These are phyloP conservation scores for Cochlearius cochlearius DNA, from an alignment of 2,113 vertebrate genomes.

Conservation along the genomic window DNA sequence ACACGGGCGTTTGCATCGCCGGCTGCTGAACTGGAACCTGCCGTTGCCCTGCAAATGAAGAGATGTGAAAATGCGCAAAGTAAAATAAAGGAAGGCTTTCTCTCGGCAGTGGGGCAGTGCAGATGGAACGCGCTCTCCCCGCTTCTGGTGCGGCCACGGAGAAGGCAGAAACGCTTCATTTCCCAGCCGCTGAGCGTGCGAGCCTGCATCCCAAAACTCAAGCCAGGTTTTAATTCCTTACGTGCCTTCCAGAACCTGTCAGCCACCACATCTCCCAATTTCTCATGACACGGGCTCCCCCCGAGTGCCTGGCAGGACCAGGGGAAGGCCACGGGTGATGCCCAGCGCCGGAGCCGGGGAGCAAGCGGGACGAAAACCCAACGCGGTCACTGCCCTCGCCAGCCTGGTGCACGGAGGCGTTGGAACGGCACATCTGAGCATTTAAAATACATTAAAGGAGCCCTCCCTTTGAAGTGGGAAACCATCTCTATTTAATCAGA, in stretches of 20 bases:
- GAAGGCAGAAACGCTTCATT: not conserved
- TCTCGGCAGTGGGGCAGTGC: not conserved
- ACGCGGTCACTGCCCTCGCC: not conserved
- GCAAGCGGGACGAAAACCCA: rapidly evolving
- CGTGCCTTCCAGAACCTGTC: not conserved
- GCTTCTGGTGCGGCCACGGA: not conserved
- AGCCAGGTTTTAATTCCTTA: not conserved
- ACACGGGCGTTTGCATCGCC: rapidly evolving
- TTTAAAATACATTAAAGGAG: slow-evolving; percentile 84
- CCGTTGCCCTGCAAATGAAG: not conserved
- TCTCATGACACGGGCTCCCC: rapidly evolving
- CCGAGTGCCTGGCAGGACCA: rapidly evolving
- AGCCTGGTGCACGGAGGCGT: not conserved
- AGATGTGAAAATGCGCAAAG: rapidly evolving
- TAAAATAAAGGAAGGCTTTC: not conserved
- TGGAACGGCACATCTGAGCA: slow-evolving; percentile 10
- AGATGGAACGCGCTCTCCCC: not conserved
- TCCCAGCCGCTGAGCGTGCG: rapidly evolving
- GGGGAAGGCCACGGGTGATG: rapidly evolving
- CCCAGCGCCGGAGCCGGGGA: rapidly evolving
- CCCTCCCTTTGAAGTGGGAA: slow-evolving; percentile 79
- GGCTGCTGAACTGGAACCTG: not conserved
- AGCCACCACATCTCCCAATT: rapidly evolving
- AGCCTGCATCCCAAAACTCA: not conserved
- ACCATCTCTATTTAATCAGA: slow-evolving; percentile 84